These are phyloP conservation scores for Serripes groenlandicus DNA, from an alignment of 2,888 invertebrate species.

Conservation along the genomic window DNA sequence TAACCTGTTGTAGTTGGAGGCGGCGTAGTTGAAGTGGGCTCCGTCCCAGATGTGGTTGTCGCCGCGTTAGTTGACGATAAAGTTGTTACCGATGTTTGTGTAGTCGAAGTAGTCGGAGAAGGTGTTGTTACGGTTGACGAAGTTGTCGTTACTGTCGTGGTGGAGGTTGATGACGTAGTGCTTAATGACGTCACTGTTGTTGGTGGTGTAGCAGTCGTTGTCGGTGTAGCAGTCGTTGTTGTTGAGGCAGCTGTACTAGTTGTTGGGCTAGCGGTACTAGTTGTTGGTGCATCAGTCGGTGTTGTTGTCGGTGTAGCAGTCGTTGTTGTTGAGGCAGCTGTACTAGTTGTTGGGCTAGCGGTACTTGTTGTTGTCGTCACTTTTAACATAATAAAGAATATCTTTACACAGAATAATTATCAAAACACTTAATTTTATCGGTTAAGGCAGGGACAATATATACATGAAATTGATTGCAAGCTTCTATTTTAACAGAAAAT, in stretches of 20 bases:
- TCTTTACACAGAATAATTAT: too few relatives aligned
- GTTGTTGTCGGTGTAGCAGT: constrained; percentile 19
- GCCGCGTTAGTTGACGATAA: neutral
- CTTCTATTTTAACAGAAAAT: too few relatives aligned
- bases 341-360: constrained; percentile 4
- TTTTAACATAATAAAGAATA: too few relatives aligned
- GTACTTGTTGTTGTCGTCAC: constrained; percentile 23
- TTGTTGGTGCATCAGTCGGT: neutral
- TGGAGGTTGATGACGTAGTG: constrained; percentile 18
- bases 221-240: constrained; percentile 12
- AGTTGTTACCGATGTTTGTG: constrained; percentile 19
- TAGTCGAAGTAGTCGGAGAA: neutral
- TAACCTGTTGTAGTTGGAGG: neutral
- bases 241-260: constrained; percentile 10
- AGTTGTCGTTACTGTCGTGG: constrained; percentile 24
- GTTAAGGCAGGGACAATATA: too few relatives aligned
- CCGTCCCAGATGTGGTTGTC: neutral
- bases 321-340: neutral
- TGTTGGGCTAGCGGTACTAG: constrained; percentile 1
- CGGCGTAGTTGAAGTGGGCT: neutral
- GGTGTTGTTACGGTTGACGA: neutral
- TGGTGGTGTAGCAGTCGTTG: constrained; percentile 3
- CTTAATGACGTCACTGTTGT: constrained; percentile 7
- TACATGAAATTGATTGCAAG: too few relatives aligned
- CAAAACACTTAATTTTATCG: too few relatives aligned